A percentile compares a stretch with the other conserved stretches of the same genome.
Evolutionary conservation across 2,797 vertebrate species (phyloP).

Genomic region (Lacerta bilineata): DNA sequence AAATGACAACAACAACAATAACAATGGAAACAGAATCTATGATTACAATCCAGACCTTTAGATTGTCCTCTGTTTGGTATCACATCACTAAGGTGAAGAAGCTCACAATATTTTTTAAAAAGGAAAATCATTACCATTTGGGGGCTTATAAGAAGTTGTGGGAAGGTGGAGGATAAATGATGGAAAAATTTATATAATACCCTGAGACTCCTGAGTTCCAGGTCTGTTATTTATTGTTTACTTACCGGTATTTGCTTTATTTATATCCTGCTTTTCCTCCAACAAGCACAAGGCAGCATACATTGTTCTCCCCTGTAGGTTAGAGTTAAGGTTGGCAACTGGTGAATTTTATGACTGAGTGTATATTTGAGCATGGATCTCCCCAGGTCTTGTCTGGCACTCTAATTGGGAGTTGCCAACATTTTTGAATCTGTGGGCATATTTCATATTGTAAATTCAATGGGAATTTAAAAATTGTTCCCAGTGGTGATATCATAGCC

Average conservation of each 20-base stretch:
- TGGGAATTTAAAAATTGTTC: conserved; percentile 75
- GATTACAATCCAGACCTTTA: background rate
- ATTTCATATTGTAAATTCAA: conserved; percentile 53
- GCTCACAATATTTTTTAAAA: background rate
- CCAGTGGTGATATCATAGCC: conserved; percentile 68
- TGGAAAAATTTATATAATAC: background rate
- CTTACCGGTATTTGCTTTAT: no score
- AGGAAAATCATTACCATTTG: background rate
- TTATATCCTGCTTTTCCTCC: no score
- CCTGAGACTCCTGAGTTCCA: background rate
- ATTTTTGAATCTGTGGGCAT: no score
- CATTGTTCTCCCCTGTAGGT: no score
- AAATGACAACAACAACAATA: no score
- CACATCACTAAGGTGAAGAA: background rate
- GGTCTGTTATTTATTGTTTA: background rate
- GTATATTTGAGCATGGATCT: no score
- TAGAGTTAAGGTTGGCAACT: no score
- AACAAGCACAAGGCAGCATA: no score
- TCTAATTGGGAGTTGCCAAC: no score
- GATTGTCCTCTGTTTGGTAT: background rate
- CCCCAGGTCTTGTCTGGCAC: no score
- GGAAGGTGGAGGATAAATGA: background rate
- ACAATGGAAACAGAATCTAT: background rate
- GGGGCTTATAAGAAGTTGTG: background rate
- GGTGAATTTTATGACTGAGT: no score